These are phyloP conservation scores for Amiota minor DNA, from an alignment of 2,888 invertebrate species.

Conservation along the genomic window DNA sequence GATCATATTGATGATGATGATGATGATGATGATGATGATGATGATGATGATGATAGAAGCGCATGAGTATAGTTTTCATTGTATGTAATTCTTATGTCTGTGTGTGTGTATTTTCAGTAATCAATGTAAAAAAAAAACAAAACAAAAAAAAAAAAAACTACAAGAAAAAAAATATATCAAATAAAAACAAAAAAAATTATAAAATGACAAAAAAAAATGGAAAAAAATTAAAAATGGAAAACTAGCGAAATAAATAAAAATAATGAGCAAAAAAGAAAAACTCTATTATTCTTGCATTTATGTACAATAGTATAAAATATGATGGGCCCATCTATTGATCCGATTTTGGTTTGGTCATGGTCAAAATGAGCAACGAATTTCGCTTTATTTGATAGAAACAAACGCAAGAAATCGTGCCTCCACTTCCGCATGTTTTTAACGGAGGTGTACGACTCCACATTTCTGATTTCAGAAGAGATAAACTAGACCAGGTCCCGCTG, in stretches of 20 bases:
- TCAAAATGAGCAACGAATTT: too few relatives aligned
- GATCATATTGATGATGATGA: slow-evolving; percentile 56
- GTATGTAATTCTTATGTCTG: slow-evolving; percentile 63
- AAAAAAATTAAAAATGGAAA: slow-evolving; percentile 56
- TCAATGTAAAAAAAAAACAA: slow-evolving; percentile 53
- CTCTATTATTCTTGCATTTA: too few relatives aligned
- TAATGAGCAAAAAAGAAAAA: slow-evolving; percentile 53
- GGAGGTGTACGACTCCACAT: too few relatives aligned
- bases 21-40: slow-evolving; percentile 42
- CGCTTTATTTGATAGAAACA: too few relatives aligned
- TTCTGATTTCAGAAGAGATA: too few relatives aligned
- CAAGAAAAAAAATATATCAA: slow-evolving; percentile 26
- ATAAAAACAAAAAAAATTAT: slow-evolving; percentile 36
- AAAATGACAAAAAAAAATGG: slow-evolving; percentile 39
- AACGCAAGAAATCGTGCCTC: too few relatives aligned
- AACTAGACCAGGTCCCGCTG: too few relatives aligned
- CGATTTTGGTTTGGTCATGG: too few relatives aligned
- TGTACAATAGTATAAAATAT: too few relatives aligned
- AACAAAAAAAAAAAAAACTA: slow-evolving; percentile 40
- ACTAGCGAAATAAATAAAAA: slow-evolving; percentile 66
- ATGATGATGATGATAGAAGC: slow-evolving; percentile 44
- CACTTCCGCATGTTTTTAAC: too few relatives aligned
- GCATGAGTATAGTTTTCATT: slow-evolving; percentile 62
- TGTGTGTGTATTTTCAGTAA: slow-evolving; percentile 68
- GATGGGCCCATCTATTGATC: too few relatives aligned